Evolutionary conservation across 2,113 vertebrate genomes (phyloP).

Genomic region (Dasypus novemcinctus): DNA sequence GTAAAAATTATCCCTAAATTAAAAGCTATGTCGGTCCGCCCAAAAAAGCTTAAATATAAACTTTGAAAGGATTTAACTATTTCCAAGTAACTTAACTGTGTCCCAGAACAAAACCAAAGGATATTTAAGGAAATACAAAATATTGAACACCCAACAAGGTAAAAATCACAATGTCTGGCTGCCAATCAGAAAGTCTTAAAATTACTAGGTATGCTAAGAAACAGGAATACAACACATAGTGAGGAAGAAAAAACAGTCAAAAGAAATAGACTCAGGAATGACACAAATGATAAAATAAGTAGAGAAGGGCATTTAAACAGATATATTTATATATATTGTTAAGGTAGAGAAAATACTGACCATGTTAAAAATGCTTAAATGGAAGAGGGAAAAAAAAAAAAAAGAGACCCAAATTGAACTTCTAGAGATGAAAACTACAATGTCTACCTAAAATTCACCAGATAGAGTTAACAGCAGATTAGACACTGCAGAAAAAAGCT

Average conservation of each 20-base stretch:
- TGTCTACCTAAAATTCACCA: background rate
- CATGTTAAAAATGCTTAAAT: background rate
- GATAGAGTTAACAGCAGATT: background rate
- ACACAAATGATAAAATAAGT: background rate
- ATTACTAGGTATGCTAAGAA: background rate
- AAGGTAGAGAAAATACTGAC: background rate
- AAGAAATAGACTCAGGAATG: background rate
- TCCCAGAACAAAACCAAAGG: constrained; percentile 8
- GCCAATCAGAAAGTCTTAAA: constrained; percentile 30
- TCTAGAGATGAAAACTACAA: background rate
- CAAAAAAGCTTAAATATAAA: constrained; percentile 1
- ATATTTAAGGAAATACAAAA: constrained; percentile 11
- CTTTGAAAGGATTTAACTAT: background rate
- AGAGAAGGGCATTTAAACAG: background rate
- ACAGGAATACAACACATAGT: background rate
- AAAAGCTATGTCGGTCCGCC: background rate
- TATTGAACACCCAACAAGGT: too few relatives aligned
- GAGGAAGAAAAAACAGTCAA: background rate
- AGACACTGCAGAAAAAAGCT: too few relatives aligned
- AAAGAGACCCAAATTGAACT: background rate
- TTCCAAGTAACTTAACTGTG: background rate
- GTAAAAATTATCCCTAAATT: background rate
- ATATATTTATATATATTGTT: background rate
- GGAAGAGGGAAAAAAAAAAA: too few relatives aligned
- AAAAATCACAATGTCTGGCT: constrained; percentile 6